phyloP scores from a whole-genome alignment of 2,113 vertebrate genomes.

The Amblyopsis rosae region DNA sequence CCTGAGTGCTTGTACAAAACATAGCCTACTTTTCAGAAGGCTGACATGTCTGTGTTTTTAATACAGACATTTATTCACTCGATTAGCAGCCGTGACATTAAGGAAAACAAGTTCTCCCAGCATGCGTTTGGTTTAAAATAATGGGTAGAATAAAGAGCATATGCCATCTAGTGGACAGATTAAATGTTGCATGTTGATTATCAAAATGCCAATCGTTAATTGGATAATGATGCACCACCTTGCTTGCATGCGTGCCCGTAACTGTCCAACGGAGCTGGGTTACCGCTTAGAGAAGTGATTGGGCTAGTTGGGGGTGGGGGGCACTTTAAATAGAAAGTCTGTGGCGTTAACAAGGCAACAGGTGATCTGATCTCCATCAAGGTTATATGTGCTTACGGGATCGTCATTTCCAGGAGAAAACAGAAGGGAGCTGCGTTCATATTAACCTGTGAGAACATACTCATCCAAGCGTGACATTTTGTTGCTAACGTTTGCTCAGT shows the following conservation, averaged over 20 bases:
- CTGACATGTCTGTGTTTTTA: no score
- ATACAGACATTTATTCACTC: no score
- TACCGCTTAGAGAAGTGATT: conserved; percentile 9
- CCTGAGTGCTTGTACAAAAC: no score
- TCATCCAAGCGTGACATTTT: neutral
- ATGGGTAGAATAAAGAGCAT: conserved; percentile 26
- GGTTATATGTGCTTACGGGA: no score
- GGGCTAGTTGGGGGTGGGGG: neutral
- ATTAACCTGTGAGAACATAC: conserved; percentile 1
- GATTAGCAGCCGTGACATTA: no score
- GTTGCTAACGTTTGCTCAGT: neutral
- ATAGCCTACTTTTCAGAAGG: no score
- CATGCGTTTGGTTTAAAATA: no score
- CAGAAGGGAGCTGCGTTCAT: no score
- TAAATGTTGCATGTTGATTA: conserved; percentile 10
- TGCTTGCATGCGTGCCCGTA: neutral
- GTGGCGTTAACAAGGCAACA: neutral
- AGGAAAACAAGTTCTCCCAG: no score
- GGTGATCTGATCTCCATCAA: neutral
- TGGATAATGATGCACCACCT: neutral
- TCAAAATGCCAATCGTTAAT: neutral
- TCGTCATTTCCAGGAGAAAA: no score
- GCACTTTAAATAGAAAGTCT: conserved; percentile 1
- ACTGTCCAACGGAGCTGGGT: no score
- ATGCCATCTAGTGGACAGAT: conserved; percentile 57